phyloP scores from a whole-genome alignment of 2,888 invertebrate genomes.

The Drosophila prolongata region DNA sequence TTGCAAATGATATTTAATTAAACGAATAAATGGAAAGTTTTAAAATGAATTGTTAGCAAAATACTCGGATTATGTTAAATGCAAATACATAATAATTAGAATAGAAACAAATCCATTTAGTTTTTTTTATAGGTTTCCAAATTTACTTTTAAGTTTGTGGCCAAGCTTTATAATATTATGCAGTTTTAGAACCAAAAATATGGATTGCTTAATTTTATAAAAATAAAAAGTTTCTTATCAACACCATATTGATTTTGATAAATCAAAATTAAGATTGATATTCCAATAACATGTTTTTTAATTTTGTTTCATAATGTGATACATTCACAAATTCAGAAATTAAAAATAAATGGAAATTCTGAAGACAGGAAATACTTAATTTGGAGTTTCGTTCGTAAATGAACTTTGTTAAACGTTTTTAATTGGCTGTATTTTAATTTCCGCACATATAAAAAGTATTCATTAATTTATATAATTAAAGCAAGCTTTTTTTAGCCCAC shows the following conservation, averaged over 20 bases:
- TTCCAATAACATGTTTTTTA: no score
- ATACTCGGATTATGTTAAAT: neutral
- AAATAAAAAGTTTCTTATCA: no score
- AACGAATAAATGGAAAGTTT: slow-evolving; percentile 10
- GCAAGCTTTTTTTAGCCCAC: slow-evolving; percentile 19
- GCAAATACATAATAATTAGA: no score
- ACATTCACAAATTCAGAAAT: no score
- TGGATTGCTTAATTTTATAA: no score
- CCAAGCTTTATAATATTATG: no score
- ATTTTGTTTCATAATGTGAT: no score
- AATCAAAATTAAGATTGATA: no score
- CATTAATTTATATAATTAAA: slow-evolving; percentile 35
- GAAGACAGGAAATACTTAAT: neutral
- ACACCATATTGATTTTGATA: no score
- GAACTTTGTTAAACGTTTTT: neutral
- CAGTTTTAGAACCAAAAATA: no score
- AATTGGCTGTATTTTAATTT: slow-evolving; percentile 7
- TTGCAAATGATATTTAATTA: slow-evolving; percentile 19
- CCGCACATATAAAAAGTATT: slow-evolving; percentile 21
- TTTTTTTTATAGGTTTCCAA: no score
- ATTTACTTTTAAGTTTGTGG: no score
- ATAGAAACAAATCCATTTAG: neutral
- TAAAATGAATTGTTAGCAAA: slow-evolving; percentile 12
- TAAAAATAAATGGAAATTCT: neutral
- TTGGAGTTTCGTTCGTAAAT: neutral